Conservation (phyloP, 1,140 invertebrate genomes). For the Cydia strobilella region DNA sequence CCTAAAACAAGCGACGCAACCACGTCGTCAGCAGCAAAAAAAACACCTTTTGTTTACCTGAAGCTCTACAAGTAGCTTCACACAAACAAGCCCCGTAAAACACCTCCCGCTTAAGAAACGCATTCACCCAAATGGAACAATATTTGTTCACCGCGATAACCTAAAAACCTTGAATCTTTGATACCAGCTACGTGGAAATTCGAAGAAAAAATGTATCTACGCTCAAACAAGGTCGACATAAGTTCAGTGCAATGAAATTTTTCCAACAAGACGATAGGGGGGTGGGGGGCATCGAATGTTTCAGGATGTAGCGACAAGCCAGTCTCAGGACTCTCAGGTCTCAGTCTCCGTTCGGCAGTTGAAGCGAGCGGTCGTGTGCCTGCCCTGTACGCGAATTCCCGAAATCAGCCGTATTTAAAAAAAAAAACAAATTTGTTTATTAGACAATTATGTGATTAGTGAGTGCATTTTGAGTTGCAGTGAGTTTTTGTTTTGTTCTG, state of each 20-base stretch:
- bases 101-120: not conserved
- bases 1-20: no score
- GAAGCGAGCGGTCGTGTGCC: not conserved
- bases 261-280: not conserved
- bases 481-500: constrained; percentile 7
- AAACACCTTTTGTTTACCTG: not conserved
- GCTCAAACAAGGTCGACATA: not conserved
- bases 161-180: not conserved
- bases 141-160: not conserved
- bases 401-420: not conserved
- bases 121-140: not conserved
- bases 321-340: no score
- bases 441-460: not conserved
- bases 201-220: constrained; percentile 7
- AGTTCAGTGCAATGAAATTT: constrained; percentile 20
- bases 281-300: not conserved
- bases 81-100: no score
- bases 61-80: no score
- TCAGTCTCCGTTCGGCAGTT: not conserved
- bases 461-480: constrained; percentile 9
- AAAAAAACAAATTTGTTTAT: not conserved
- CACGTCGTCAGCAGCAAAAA: not conserved
- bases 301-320: constrained; percentile 12
- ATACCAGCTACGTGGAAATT: not conserved
- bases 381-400: not conserved